These are phyloP conservation scores for Poeciliopsis infans DNA, from an alignment of 2,797 vertebrate species.

Conservation along the genomic window DNA sequence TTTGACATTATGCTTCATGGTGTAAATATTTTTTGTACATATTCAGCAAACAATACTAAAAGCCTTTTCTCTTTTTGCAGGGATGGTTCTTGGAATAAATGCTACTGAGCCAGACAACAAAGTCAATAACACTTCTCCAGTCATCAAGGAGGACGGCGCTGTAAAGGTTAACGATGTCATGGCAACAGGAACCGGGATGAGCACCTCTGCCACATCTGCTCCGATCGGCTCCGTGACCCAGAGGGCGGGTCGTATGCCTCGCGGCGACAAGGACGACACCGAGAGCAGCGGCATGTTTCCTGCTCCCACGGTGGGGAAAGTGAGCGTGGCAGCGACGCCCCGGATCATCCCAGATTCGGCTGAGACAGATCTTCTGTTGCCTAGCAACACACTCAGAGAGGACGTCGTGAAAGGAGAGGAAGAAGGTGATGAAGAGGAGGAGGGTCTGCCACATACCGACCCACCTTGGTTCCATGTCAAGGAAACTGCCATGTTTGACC, in stretches of 20 bases:
- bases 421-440: conserved; percentile 62
- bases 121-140: conserved; percentile 65
- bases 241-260: conserved; percentile 55
- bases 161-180: conserved; percentile 56
- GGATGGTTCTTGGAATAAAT: conserved; percentile 61
- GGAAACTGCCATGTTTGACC: conserved; percentile 77
- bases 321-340: conserved; percentile 16
- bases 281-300: conserved; percentile 87
- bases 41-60: not conserved
- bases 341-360: conserved; percentile 76
- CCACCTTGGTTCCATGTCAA: conserved; percentile 75
- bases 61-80: conserved; percentile 62
- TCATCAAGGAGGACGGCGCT: conserved; percentile 57
- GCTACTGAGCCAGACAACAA: conserved; percentile 54
- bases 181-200: conserved; percentile 48
- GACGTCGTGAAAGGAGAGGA: conserved; percentile 42
- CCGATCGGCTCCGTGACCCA: conserved; percentile 53
- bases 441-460: conserved; percentile 63
- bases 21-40: too few relatives aligned
- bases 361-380: conserved; percentile 77
- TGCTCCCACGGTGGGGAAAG: conserved; percentile 51
- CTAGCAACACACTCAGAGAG: conserved; percentile 39
- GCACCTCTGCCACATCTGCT: conserved; percentile 43
- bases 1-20: too few relatives aligned
- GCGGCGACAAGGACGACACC: conserved; percentile 81